Percentiles rank a stretch among this genome's conserved stretches.
These are phyloP conservation scores for Ptiloglossa arizonensis DNA, from an alignment of 1,140 invertebrate genomes.

Conservation along the genomic window DNA sequence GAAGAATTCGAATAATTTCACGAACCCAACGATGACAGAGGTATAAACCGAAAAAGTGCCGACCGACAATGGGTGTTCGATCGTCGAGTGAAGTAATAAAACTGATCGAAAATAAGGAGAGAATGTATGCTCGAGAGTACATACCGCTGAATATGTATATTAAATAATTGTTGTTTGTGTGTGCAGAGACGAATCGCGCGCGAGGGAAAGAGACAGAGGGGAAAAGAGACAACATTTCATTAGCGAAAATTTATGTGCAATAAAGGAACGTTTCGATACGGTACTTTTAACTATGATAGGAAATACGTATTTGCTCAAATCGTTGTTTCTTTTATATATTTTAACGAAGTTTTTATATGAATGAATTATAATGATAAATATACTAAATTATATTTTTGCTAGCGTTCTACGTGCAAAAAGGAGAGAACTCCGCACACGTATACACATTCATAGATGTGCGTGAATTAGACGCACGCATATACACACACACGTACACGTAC, in stretches of 20 bases:
- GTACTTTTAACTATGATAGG: slow-evolving; percentile 69
- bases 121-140: not conserved
- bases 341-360: slow-evolving; percentile 76
- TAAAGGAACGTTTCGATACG: slow-evolving; percentile 72
- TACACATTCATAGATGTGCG: slow-evolving; percentile 1
- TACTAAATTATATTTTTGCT: slow-evolving; percentile 80
- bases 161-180: slow-evolving; percentile 9
- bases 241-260: slow-evolving; percentile 77
- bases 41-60: not conserved
- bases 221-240: slow-evolving; percentile 47
- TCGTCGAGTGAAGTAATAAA: not conserved
- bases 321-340: slow-evolving; percentile 80
- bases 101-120: not conserved
- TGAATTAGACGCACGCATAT: not conserved
- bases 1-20: slow-evolving; percentile 25
- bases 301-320: slow-evolving; percentile 78
- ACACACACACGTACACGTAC: not conserved
- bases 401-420: slow-evolving; percentile 61
- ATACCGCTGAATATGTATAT: slow-evolving; percentile 13
- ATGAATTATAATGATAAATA: slow-evolving; percentile 72
- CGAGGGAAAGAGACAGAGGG: slow-evolving; percentile 3
- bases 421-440: slow-evolving; percentile 17
- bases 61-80: no score
- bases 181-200: slow-evolving; percentile 22
- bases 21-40: not conserved